A percentile compares a stretch with the other conserved stretches of the same genome.
Evolutionary conservation across 1,140 invertebrate genomes (phyloP).

Genomic region (Augochlora pura): DNA sequence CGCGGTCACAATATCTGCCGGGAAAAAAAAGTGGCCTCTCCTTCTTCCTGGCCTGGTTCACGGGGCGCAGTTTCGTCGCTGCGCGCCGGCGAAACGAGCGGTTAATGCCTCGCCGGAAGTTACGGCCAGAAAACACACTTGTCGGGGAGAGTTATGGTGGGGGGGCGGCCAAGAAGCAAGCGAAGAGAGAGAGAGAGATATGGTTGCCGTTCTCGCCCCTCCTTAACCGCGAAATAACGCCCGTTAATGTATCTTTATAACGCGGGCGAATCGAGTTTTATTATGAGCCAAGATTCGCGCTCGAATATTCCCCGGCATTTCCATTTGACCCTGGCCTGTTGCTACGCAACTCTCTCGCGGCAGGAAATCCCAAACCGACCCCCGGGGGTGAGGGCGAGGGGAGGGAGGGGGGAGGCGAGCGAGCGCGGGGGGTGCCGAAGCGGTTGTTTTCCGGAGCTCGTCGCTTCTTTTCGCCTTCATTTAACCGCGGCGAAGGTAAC

Average conservation of each 20-base stretch:
- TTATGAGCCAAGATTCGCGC: constrained; percentile 59
- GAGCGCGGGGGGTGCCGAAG: neutral
- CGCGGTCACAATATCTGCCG: neutral
- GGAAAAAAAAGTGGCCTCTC: neutral
- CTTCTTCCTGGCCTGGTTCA: neutral
- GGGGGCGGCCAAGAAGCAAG: constrained; percentile 35
- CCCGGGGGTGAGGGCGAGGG: neutral
- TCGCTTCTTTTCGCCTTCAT: constrained; percentile 34
- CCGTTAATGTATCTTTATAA: constrained; percentile 64
- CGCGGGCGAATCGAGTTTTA: constrained; percentile 60
- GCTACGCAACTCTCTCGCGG: constrained; percentile 48
- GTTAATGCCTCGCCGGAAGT: constrained; percentile 60
- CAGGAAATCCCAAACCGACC: constrained; percentile 11
- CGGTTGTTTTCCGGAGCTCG: constrained; percentile 14
- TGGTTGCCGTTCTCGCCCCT: neutral
- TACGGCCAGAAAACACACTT: constrained; percentile 56
- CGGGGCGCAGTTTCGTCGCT: neutral
- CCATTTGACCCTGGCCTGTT: constrained; percentile 54
- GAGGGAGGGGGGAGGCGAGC: neutral
- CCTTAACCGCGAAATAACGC: constrained; percentile 35
- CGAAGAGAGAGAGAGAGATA: neutral
- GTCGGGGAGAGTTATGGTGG: constrained; percentile 60
- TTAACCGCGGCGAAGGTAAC: constrained; percentile 24
- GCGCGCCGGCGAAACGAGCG: constrained; percentile 49
- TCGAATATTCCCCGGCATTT: constrained; percentile 50